Evolutionary conservation across 1,140 invertebrate species (phyloP).

Genomic region (Ericerus pela): DNA sequence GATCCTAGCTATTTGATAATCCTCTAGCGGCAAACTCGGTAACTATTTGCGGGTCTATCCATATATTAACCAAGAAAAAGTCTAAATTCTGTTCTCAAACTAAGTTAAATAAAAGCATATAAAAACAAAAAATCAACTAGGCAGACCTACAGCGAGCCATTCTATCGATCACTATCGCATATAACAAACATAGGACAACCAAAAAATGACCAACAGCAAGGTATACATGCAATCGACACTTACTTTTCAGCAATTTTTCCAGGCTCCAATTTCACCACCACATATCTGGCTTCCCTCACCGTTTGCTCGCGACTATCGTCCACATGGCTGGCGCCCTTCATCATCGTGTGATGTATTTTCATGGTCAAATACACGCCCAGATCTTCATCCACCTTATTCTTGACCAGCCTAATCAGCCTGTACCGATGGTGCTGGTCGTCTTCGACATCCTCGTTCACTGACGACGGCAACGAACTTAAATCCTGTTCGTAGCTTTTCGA

Average conservation of each 20-base stretch:
- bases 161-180: too few species aligned
- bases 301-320: neutral
- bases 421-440: constrained; percentile 26
- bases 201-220: too few species aligned
- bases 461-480: constrained; percentile 31
- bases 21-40: too few species aligned
- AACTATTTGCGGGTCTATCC: too few species aligned
- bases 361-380: constrained; percentile 53
- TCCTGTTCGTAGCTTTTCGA: constrained; percentile 26
- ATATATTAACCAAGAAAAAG: too few species aligned
- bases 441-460: constrained; percentile 26
- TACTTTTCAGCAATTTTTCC: constrained; percentile 65
- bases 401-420: constrained; percentile 32
- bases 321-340: constrained; percentile 30
- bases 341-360: constrained; percentile 32
- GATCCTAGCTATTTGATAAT: too few species aligned
- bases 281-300: constrained; percentile 46
- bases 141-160: too few species aligned
- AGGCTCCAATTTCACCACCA: constrained; percentile 64
- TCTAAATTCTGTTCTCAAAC: too few species aligned
- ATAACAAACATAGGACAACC: too few species aligned
- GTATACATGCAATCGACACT: too few species aligned
- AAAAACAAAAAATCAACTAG: too few species aligned
- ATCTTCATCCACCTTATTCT: constrained; percentile 45
- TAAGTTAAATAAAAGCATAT: too few species aligned